Conservation (phyloP, 2,888 invertebrate species). For the Drosophila kambysellisi region DNA sequence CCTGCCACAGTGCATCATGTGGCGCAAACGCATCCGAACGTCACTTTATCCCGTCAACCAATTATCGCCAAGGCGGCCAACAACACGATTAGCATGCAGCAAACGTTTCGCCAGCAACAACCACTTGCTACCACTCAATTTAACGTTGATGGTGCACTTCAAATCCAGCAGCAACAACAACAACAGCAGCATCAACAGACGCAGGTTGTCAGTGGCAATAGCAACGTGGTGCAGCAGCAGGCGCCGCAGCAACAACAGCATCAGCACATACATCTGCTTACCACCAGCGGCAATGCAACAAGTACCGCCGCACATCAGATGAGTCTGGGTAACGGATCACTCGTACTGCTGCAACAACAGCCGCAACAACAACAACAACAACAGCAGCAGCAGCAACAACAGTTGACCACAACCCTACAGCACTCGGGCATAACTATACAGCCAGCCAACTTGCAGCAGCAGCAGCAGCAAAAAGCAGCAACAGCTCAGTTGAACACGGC, state of each 20-base stretch:
- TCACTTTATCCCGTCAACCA: slow-evolving; percentile 66
- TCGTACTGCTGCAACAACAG: slow-evolving; percentile 84
- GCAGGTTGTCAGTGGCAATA: slow-evolving; percentile 54
- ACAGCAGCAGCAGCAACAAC: slow-evolving; percentile 67
- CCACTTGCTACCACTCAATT: slow-evolving; percentile 47
- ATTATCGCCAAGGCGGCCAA: slow-evolving; percentile 78
- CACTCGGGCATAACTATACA: slow-evolving; percentile 83
- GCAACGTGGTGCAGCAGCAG: slow-evolving; percentile 62
- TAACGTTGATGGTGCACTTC: slow-evolving; percentile 68
- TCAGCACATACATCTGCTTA: slow-evolving; percentile 76
- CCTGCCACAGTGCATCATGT: slow-evolving; percentile 80
- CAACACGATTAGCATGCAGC: slow-evolving; percentile 75
- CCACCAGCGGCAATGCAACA: slow-evolving; percentile 54
- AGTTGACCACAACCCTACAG: slow-evolving; percentile 71
- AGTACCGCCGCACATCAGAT: slow-evolving; percentile 82
- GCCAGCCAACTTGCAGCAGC: slow-evolving; percentile 82
- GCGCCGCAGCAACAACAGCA: slow-evolving; percentile 62
- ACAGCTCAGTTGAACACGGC: slow-evolving; percentile 76
- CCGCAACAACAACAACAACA: slow-evolving; percentile 60
- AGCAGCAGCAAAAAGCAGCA: slow-evolving; percentile 58
- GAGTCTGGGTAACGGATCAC: slow-evolving; percentile 84
- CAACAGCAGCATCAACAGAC: slow-evolving; percentile 47
- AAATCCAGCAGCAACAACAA: slow-evolving; percentile 54
- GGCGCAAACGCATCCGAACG: slow-evolving; percentile 72
- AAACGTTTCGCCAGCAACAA: slow-evolving; percentile 79